phyloP scores from a whole-genome alignment of 2,113 vertebrate genomes.

The Macrotis lagotis region DNA sequence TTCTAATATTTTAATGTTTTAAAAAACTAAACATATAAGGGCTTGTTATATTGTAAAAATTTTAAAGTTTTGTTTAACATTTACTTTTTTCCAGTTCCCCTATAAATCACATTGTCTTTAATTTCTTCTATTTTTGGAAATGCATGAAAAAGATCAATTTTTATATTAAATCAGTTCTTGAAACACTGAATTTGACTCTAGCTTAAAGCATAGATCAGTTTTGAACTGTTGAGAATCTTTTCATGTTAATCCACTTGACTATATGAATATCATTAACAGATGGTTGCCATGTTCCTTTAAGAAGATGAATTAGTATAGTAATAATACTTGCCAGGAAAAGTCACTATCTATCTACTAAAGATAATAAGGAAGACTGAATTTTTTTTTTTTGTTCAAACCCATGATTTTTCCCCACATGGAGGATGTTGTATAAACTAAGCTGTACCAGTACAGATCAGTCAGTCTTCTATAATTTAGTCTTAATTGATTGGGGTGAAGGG shows the following conservation, averaged over 20 bases:
- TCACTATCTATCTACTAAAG: not conserved
- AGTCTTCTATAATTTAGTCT: not conserved
- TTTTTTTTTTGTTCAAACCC: not conserved
- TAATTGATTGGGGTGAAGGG: not conserved
- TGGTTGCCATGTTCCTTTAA: not conserved
- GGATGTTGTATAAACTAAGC: not conserved
- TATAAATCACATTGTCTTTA: not conserved
- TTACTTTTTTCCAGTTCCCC: not conserved
- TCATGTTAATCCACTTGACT: not conserved
- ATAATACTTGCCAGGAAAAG: not conserved
- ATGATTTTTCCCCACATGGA: not conserved
- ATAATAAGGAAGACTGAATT: not conserved
- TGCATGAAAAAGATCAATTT: not conserved
- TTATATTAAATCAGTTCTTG: not conserved
- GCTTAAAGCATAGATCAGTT: not conserved
- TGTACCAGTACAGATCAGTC: not conserved
- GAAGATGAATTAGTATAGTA: not conserved
- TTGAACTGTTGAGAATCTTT: not conserved
- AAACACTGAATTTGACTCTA: not conserved
- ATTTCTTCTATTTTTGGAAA: not conserved
- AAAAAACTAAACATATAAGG: not conserved
- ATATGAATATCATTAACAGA: not conserved
- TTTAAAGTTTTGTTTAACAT: not conserved
- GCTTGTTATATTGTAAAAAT: not conserved
- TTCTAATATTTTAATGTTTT: not conserved